Evolutionary conservation across 1,140 invertebrate species (phyloP).

Genomic region (Streblospio benedicti): DNA sequence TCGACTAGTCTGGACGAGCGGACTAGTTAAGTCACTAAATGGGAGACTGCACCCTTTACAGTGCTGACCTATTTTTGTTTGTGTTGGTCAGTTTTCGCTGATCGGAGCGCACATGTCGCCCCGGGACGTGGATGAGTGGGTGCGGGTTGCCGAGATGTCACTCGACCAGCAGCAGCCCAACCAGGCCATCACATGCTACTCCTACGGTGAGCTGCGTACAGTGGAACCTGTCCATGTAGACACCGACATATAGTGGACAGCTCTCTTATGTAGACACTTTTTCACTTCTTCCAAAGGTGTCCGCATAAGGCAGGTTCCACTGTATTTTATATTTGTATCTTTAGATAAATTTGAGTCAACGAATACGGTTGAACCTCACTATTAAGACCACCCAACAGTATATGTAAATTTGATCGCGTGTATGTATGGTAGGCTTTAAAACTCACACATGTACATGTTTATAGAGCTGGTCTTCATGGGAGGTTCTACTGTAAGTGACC

Average conservation of each 20-base stretch:
- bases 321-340: not conserved
- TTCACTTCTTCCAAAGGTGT: not conserved
- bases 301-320: not conserved
- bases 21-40: too few species aligned
- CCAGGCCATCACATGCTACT: conserved; percentile 75
- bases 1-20: not conserved
- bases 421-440: too few species aligned
- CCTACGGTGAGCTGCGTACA: conserved; percentile 46
- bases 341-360: too few species aligned
- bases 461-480: too few species aligned
- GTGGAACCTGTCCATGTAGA: not conserved
- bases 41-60: too few species aligned
- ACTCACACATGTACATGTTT: too few species aligned
- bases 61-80: not conserved
- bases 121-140: conserved; percentile 73
- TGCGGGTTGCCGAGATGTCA: conserved; percentile 68
- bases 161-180: conserved; percentile 62
- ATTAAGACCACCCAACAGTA: too few species aligned
- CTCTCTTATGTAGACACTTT: not conserved
- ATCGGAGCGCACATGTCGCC: conserved; percentile 78
- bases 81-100: conserved; percentile 57
- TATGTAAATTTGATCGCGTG: too few species aligned
- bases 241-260: not conserved
- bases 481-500: too few species aligned
- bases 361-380: too few species aligned